Evolutionary conservation across 2,797 vertebrate genomes (phyloP), one percentile per base, ranked within the genome.

Genomic region (Pangasius mekongensis): DNA sequence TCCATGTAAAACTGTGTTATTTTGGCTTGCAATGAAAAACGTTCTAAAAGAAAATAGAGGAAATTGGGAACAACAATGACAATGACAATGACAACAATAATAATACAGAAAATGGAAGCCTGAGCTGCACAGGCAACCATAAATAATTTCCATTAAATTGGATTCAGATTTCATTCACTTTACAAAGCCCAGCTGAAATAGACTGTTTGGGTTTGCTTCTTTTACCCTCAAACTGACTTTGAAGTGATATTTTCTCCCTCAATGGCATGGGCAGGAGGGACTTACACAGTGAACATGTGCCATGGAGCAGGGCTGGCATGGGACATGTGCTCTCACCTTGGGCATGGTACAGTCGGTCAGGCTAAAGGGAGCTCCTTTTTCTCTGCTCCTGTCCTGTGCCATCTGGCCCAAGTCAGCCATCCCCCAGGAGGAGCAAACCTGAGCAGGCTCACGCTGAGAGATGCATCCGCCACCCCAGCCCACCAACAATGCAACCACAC

Each of bases 401-500:
- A 96, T 96, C 95, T 96, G 96, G 95, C 94, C 93, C 20, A 93
- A 93, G 95, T 94, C 95, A 95, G 94, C 93, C 91, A 84, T 87
- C 93, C 91, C 93, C 94, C 93, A 92, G 92, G 94, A 95, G 93
- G 93, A 92, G 89, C 91, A 69, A 90, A 89, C 93, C 94, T 94
- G 94, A 93, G 91, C 87, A 93, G 94, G 91, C 89, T 91, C 84
- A 87, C 7, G 86, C 89, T 90, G 90, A 84, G 88, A 94, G 89
- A 91, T 92, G 83, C 39, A 85, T 89, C 87, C 77, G 33, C 85
- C 76, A 11, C 74, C 80, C 87, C 80, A 81, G 89, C 91, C 62
- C 60, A 76, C 73, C 80, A 78, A 87, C 30, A 88, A n/a, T 22
- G 47, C 39, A 62, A 36, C 18, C 2, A 69, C 33, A 69, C 74